Evolutionary conservation across 2,888 invertebrate species (phyloP).

Genomic region (Linnaemya vulpina): DNA sequence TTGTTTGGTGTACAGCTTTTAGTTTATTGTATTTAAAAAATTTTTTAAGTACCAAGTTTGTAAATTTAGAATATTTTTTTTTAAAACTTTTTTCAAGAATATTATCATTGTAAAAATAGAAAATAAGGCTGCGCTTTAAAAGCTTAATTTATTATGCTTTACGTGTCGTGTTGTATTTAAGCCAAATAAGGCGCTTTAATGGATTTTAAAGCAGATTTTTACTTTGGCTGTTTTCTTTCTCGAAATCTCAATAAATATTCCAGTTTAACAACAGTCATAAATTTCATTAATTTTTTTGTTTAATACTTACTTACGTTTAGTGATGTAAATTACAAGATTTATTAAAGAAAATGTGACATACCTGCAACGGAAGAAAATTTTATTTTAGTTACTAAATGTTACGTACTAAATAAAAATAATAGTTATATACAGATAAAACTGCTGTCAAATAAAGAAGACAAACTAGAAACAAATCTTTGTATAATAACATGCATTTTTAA

Average conservation of each 20-base stretch:
- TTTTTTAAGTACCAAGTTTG: constrained; percentile 45
- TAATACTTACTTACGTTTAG: constrained; percentile 21
- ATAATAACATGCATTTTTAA: too few relatives aligned
- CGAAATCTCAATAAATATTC: constrained; percentile 23
- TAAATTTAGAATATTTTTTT: constrained; percentile 54
- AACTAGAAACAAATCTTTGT: neutral
- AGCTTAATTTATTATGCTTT: constrained; percentile 45
- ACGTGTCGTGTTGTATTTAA: constrained; percentile 47
- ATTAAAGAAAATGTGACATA: constrained; percentile 38
- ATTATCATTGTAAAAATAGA: constrained; percentile 10
- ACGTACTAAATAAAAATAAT: neutral
- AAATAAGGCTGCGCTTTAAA: constrained; percentile 15
- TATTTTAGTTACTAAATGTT: constrained; percentile 8
- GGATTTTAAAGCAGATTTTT: constrained; percentile 31
- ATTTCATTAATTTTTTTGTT: constrained; percentile 41
- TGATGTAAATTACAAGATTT: constrained; percentile 29
- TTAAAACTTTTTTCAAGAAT: neutral
- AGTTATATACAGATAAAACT: neutral
- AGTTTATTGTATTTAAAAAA: constrained; percentile 1
- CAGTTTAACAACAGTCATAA: constrained; percentile 41
- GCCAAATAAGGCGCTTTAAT: constrained; percentile 47
- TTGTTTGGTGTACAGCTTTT: constrained; percentile 31
- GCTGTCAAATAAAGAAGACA: neutral
- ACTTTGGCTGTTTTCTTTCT: neutral
- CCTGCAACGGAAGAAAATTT: constrained; percentile 46